Evolutionary conservation across 2,113 vertebrate genomes (phyloP).

Genomic region (Panthera leo): DNA sequence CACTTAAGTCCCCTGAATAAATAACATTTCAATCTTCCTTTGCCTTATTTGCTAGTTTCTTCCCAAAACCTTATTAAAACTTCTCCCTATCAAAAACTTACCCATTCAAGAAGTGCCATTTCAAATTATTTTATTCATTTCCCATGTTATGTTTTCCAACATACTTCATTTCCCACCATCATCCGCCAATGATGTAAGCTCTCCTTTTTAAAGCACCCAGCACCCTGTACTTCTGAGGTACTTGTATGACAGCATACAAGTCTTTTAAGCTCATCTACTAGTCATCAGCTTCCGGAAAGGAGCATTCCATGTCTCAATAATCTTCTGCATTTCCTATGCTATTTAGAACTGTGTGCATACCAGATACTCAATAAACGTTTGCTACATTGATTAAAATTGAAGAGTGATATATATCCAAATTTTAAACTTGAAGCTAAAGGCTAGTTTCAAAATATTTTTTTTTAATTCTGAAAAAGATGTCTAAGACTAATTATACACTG

Average conservation of each 20-base stretch:
- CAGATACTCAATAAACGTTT: constrained; percentile 2
- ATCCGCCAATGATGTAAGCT: background rate
- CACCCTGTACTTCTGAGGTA: background rate
- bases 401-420: constrained; percentile 2
- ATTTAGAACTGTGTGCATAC: background rate
- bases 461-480: background rate
- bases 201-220: background rate
- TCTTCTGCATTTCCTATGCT: background rate
- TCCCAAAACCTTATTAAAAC: constrained; percentile 8
- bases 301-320: background rate
- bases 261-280: background rate
- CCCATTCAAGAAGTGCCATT: background rate
- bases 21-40: background rate
- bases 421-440: constrained; percentile 15
- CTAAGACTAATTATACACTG: constrained; percentile 6
- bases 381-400: background rate
- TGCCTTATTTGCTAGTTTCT: background rate
- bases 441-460: background rate
- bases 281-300: background rate
- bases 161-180: background rate
- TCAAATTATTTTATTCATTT: constrained; percentile 37
- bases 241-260: background rate
- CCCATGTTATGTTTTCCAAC: background rate
- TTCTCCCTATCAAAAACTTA: constrained; percentile 33
- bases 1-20: background rate